Percentiles rank a stretch among this genome's conserved stretches.
These are phyloP conservation scores for Tachypleus tridentatus DNA, from an alignment of 1,140 invertebrate species.

Conservation along the genomic window DNA sequence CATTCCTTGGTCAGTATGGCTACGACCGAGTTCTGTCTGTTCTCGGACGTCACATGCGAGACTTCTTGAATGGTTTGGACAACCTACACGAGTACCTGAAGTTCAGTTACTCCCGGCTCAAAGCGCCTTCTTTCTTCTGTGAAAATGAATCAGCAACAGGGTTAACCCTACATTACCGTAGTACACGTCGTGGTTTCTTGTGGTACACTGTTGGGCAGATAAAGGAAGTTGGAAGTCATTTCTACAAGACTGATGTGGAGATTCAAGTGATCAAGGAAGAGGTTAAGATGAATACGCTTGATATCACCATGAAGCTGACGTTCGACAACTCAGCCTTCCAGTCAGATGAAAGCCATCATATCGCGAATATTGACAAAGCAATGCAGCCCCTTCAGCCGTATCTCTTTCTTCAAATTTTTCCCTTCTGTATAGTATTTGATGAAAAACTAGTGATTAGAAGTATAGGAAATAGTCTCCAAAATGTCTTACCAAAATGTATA, in stretches of 20 bases:
- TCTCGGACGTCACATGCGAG: conserved; percentile 75
- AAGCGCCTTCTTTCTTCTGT: conserved; percentile 90
- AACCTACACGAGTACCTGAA: conserved; percentile 95
- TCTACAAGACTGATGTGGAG: conserved; percentile 84
- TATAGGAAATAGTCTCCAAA: conserved; percentile 81
- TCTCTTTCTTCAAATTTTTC: conserved; percentile 90
- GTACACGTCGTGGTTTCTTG: conserved; percentile 79
- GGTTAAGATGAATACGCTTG: conserved; percentile 73
- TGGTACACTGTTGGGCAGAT: conserved; percentile 97
- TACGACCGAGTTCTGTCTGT: conserved; percentile 84
- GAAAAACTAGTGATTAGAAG: conserved; percentile 79
- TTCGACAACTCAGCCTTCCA: conserved; percentile 77
- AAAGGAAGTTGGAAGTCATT: conserved; percentile 69
- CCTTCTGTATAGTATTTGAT: conserved; percentile 94
- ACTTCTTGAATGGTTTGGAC: conserved; percentile 91
- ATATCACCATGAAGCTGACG: conserved; percentile 82
- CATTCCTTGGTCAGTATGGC: conserved; percentile 63
- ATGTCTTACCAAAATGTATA: conserved; percentile 60
- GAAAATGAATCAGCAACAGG: conserved; percentile 81
- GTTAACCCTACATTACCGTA: conserved; percentile 82
- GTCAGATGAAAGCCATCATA: conserved; percentile 17
- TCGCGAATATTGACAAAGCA: conserved; percentile 24
- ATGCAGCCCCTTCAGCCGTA: conserved; percentile 60
- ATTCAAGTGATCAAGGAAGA: conserved; percentile 80
- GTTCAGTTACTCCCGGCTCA: conserved; percentile 86